Percentiles rank a stretch among this genome's conserved stretches.
These are phyloP conservation scores for Heliangelus exortis DNA, from an alignment of 2,797 vertebrate genomes.

Conservation along the genomic window DNA sequence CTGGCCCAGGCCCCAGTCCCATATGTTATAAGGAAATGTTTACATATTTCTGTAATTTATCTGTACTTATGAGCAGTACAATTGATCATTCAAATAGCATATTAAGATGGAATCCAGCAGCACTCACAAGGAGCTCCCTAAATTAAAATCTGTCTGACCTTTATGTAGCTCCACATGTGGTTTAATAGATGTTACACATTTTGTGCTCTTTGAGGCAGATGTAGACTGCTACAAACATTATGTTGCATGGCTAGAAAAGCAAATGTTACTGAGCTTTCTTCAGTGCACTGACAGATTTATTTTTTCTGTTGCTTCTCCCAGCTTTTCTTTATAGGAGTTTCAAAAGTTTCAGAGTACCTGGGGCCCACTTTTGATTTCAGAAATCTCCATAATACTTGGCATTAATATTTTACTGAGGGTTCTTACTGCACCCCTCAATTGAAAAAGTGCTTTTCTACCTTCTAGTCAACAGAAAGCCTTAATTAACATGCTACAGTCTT, in stretches of 20 bases:
- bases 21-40: constrained; percentile 68
- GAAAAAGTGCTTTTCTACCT: background rate
- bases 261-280: background rate
- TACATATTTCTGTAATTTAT: constrained; percentile 61
- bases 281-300: background rate
- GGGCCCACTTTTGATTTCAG: background rate
- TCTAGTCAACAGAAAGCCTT: background rate
- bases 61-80: constrained; percentile 64
- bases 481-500: background rate
- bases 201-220: constrained; percentile 60
- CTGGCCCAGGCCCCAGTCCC: constrained; percentile 13
- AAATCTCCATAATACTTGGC: background rate
- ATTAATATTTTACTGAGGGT: background rate
- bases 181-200: constrained; percentile 50
- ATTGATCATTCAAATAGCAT: constrained; percentile 69
- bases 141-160: constrained; percentile 71
- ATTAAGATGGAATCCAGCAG: constrained; percentile 56
- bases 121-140: constrained; percentile 19
- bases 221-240: constrained; percentile 49
- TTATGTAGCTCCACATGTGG: constrained; percentile 34
- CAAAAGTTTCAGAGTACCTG: constrained; percentile 35
- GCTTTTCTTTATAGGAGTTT: background rate
- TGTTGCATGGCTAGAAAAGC: background rate
- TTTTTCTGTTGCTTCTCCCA: background rate
- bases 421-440: background rate